phyloP scores from a whole-genome alignment of 2,888 invertebrate species.

The Schizotus pectinicornis region DNA sequence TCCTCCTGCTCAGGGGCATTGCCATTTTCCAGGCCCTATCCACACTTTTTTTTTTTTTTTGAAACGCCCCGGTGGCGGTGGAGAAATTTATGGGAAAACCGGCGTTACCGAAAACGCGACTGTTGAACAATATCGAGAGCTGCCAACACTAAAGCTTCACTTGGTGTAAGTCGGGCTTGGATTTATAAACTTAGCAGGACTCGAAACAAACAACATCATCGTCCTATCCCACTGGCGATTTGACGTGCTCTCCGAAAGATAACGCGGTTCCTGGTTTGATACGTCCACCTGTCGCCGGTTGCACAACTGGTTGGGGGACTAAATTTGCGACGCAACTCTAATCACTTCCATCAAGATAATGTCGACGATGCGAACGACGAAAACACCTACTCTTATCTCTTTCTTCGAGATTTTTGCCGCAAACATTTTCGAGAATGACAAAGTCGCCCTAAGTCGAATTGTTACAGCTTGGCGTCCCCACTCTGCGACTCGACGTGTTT shows the following conservation, averaged over 20 bases:
- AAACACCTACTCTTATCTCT: too few relatives aligned
- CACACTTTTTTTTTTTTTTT: conserved; percentile 5
- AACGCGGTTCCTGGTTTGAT: conserved; percentile 11
- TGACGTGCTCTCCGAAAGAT: conserved; percentile 8
- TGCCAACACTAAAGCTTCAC: conserved; percentile 26
- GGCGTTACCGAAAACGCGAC: conserved; percentile 1
- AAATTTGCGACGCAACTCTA: too few relatives aligned
- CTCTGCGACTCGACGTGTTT: too few relatives aligned
- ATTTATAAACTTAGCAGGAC: conserved; percentile 27
- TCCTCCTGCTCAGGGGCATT: conserved; percentile 14
- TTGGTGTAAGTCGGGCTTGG: conserved; percentile 14
- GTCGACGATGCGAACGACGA: too few relatives aligned
- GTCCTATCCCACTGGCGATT: conserved; percentile 1
- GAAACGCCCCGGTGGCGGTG: conserved; percentile 19
- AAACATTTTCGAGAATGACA: too few relatives aligned
- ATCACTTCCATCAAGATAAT: too few relatives aligned
- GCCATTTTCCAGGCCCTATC: conserved; percentile 13
- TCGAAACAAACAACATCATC: conserved; percentile 20
- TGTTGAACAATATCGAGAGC: conserved; percentile 17
- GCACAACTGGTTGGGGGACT: too few relatives aligned
- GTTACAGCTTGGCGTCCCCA: too few relatives aligned
- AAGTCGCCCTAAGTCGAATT: too few relatives aligned
- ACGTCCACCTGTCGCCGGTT: conserved; percentile 8
- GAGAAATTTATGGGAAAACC: conserved; percentile 1
- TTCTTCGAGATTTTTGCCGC: too few relatives aligned